phyloP scores from a whole-genome alignment of 2,888 invertebrate genomes.

The Bembecia ichneumoniformis region DNA sequence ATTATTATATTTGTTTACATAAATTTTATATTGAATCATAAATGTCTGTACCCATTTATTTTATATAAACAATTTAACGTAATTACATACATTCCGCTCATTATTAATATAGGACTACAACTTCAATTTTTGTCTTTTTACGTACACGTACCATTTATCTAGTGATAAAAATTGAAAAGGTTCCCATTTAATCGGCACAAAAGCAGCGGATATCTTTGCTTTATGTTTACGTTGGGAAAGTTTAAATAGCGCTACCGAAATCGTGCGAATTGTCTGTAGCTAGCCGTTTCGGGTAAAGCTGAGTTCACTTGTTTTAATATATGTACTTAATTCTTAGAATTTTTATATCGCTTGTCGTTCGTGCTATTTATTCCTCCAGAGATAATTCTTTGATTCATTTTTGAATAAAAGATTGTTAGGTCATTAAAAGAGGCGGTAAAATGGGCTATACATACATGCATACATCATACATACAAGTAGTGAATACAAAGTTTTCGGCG shows the following conservation, averaged over 20 bases:
- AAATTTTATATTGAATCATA: not conserved
- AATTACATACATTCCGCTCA: not conserved
- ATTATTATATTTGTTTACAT: not conserved
- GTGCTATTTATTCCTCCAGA: no score
- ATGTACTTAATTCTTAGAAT: not conserved
- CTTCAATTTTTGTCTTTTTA: no score
- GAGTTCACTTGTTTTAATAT: not conserved
- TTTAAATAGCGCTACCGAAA: slow-evolving; percentile 11
- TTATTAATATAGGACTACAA: not conserved
- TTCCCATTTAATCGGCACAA: slow-evolving; percentile 24
- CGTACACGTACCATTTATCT: no score
- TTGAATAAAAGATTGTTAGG: no score
- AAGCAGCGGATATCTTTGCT: slow-evolving; percentile 8
- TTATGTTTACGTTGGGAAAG: slow-evolving; percentile 37
- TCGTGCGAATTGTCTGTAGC: not conserved
- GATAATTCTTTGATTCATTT: no score
- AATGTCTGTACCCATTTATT: not conserved
- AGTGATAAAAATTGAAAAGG: slow-evolving; percentile 10
- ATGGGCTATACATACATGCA: no score
- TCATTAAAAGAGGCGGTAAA: no score
- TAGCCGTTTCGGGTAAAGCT: not conserved
- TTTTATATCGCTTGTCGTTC: no score
- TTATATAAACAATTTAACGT: not conserved
- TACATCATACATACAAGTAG: no score
- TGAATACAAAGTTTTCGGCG: no score